phyloP scores from a whole-genome alignment of 2,113 vertebrate genomes.

The Ceyx cyanopectus region DNA sequence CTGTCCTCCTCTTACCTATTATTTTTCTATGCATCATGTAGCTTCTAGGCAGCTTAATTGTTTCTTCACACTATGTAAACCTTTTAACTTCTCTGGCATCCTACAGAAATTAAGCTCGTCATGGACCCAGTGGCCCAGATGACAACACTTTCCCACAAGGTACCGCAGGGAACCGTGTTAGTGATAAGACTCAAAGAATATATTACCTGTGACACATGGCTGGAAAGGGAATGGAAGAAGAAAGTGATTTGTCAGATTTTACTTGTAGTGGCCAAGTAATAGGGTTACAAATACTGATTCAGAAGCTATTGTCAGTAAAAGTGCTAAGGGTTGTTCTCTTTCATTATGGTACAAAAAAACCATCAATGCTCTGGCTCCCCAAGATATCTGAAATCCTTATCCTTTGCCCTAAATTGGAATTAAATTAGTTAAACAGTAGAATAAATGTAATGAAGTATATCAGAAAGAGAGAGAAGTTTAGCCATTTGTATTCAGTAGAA shows the following conservation, averaged over 20 bases:
- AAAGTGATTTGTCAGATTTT: constrained; percentile 15
- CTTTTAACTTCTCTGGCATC: constrained; percentile 31
- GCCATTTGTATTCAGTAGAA: background rate
- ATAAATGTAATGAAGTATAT: background rate
- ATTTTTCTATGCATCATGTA: constrained; percentile 17
- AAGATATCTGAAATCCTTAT: background rate
- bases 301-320: background rate
- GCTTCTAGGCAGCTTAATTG: constrained; percentile 40
- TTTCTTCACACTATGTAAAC: constrained; percentile 60
- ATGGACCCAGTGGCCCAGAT: constrained; percentile 13
- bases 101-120: constrained; percentile 53
- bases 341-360: background rate
- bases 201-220: background rate
- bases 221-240: background rate
- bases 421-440: background rate
- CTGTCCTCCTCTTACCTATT: constrained; percentile 25
- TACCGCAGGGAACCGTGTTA: background rate
- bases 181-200: background rate
- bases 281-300: background rate
- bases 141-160: constrained; percentile 21
- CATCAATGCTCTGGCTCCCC: fast-evolving
- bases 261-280: background rate
- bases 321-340: background rate
- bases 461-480: background rate
- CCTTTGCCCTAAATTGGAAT: background rate